phyloP scores from a whole-genome alignment of 2,113 vertebrate genomes.

The Microcebus murinus region DNA sequence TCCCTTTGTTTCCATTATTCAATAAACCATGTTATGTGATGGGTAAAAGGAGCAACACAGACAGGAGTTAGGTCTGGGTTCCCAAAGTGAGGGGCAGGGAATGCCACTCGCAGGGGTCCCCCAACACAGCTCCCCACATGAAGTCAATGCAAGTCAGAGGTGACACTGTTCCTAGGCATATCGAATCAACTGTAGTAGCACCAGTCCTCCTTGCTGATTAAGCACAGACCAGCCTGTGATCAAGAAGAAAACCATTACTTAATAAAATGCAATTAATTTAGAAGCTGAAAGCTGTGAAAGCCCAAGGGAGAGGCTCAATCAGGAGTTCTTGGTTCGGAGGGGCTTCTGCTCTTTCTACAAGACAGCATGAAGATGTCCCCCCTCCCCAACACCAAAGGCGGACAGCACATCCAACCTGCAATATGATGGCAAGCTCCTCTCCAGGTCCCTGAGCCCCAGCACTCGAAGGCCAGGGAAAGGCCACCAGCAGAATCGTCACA shows the following conservation, averaged over 20 bases:
- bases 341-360: background rate
- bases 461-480: background rate
- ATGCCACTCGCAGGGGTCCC: background rate
- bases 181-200: background rate
- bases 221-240: background rate
- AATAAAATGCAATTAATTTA: conserved; percentile 49
- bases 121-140: background rate
- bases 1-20: background rate
- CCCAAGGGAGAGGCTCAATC: background rate
- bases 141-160: fast-evolving
- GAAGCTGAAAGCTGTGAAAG: conserved; percentile 13
- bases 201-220: background rate
- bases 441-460: background rate
- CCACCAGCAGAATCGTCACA: background rate
- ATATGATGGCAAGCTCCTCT: fast-evolving
- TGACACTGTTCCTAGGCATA: background rate
- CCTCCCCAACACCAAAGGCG: background rate
- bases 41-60: background rate
- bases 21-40: background rate
- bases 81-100: background rate
- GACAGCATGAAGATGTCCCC: background rate
- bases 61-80: background rate
- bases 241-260: conserved; percentile 44
- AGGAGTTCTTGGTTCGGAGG: background rate
- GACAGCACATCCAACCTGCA: fast-evolving